phyloP scores from a whole-genome alignment of 2,888 invertebrate genomes.

The Latheticus oryzae region DNA sequence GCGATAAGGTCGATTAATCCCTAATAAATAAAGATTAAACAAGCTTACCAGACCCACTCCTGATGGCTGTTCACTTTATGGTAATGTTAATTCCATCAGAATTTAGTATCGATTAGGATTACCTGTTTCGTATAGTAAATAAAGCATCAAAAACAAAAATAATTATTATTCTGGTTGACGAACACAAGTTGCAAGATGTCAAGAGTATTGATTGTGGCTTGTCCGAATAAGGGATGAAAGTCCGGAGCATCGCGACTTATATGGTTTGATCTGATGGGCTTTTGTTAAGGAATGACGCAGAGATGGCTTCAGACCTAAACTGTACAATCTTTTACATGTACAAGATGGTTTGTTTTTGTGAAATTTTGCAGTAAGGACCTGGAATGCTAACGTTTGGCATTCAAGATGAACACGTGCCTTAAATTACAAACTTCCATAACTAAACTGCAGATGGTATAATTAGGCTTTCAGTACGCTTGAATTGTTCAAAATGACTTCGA shows the following conservation, averaged over 20 bases:
- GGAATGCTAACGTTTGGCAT: constrained; percentile 10
- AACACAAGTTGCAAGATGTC: constrained; percentile 11
- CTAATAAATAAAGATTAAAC: constrained; percentile 23
- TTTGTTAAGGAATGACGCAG: constrained; percentile 8
- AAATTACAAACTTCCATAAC: constrained; percentile 36
- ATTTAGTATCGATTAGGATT: constrained; percentile 1
- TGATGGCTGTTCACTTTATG: constrained; percentile 18
- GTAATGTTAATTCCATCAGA: constrained; percentile 10
- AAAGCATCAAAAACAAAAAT: constrained; percentile 4
- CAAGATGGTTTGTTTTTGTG: neutral
- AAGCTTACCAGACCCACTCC: constrained; percentile 11
- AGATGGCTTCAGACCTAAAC: constrained; percentile 4
- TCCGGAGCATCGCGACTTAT: constrained; percentile 14
- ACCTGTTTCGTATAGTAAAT: constrained; percentile 17
- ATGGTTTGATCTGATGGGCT: constrained; percentile 21
- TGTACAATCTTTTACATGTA: neutral
- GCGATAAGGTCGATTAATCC: constrained; percentile 10
- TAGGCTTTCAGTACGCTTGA: constrained; percentile 10
- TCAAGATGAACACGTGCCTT: constrained; percentile 33
- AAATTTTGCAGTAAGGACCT: constrained; percentile 6
- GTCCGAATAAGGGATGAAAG: constrained; percentile 28
- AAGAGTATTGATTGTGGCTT: constrained; percentile 22
- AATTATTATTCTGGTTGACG: constrained; percentile 22
- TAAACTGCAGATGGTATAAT: constrained; percentile 37
- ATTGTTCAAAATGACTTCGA: constrained; percentile 31